Evolutionary conservation across 2,888 invertebrate species (phyloP).

Genomic region (Maniola hyperantus): DNA sequence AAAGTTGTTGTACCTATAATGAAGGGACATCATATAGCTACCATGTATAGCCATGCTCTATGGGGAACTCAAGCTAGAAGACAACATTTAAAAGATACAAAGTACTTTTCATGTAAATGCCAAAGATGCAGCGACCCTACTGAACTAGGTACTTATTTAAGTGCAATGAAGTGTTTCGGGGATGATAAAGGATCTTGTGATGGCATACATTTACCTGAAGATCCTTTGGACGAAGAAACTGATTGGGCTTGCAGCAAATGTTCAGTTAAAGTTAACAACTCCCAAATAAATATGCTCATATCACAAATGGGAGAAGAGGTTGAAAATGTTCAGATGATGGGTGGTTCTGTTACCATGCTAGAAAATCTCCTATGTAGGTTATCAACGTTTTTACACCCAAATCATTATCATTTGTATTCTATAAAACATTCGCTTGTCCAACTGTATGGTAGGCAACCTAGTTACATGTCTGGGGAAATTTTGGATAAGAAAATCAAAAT

Average conservation of each 20-base stretch:
- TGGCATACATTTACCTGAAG: constrained; percentile 86
- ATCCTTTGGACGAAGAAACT: constrained; percentile 86
- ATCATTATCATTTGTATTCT: constrained; percentile 92
- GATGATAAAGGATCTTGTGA: constrained; percentile 82
- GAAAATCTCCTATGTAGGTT: constrained; percentile 86
- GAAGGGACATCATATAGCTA: constrained; percentile 89
- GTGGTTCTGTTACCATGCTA: constrained; percentile 83
- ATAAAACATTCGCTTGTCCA: constrained; percentile 92
- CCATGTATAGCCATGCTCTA: constrained; percentile 93
- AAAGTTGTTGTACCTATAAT: constrained; percentile 85
- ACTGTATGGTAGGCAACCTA: constrained; percentile 87
- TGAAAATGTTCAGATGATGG: constrained; percentile 84
- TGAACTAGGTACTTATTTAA: constrained; percentile 89
- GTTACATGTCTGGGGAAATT: constrained; percentile 83
- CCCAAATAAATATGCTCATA: constrained; percentile 86
- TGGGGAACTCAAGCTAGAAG: constrained; percentile 93
- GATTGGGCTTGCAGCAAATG: constrained; percentile 91
- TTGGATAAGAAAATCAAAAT: constrained; percentile 85
- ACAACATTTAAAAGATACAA: constrained; percentile 89
- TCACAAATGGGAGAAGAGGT: constrained; percentile 90
- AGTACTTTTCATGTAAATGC: constrained; percentile 90
- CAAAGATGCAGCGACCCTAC: constrained; percentile 90
- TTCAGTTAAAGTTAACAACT: constrained; percentile 83
- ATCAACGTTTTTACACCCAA: constrained; percentile 89
- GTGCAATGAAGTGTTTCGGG: constrained; percentile 86